These are phyloP conservation scores for Charina bottae DNA, from an alignment of 2,113 vertebrate genomes.

Conservation along the genomic window DNA sequence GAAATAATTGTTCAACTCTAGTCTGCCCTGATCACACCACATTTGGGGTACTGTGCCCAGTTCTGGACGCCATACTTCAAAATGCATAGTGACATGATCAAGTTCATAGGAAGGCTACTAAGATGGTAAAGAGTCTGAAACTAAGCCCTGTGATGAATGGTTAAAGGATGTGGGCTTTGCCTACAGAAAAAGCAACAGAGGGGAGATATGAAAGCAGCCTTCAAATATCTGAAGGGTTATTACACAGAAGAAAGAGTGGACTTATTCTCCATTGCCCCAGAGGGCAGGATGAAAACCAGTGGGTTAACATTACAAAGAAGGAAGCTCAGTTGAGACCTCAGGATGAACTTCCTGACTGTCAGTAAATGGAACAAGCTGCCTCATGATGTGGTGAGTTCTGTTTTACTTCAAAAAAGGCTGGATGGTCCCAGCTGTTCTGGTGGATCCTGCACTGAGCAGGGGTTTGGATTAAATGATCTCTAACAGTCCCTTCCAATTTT, in stretches of 20 bases:
- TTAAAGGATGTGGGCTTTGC: background rate
- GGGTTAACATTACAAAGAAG: background rate
- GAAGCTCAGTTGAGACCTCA: background rate
- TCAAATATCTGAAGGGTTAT: background rate
- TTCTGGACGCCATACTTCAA: background rate
- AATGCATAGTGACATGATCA: background rate
- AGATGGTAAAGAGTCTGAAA: background rate
- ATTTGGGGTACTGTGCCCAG: background rate
- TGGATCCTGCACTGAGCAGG: background rate
- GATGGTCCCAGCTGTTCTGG: background rate
- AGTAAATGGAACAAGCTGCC: background rate
- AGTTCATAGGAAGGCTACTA: background rate
- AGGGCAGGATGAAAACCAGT: background rate
- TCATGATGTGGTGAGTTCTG: background rate
- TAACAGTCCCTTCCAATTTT: background rate
- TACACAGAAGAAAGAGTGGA: background rate
- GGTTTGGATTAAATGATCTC: background rate
- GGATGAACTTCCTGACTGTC: background rate
- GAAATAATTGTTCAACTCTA: background rate
- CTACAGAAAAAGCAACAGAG: background rate
- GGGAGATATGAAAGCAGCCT: background rate
- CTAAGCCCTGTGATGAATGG: background rate
- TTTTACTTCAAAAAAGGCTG: background rate
- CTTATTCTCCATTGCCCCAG: background rate
- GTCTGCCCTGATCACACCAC: background rate